Base-by-base conservation (phyloP, 1,140 invertebrate species). In the Drosophila micromelanica region DNA sequence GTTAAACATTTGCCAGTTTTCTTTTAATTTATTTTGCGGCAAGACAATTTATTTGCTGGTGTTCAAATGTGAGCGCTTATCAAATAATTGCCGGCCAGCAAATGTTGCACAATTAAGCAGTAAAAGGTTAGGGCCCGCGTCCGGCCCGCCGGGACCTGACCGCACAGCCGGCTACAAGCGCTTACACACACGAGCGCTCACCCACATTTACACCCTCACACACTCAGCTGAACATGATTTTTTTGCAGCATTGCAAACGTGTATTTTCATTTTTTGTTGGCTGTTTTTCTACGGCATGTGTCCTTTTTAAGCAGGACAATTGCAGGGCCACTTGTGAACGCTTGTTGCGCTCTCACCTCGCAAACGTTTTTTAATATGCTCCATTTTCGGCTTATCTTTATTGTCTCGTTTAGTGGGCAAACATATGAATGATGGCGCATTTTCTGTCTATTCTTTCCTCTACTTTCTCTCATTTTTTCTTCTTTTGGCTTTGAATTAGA, bases 31-130 rank as follows among this genome's bases (percentile, higher is more conserved):
- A 82, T 86, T 86, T 87, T 87, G 82, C 61, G 82, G 82, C 55
- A 63, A 54, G 68, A 64, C 45, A 87, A 86, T 86, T 86, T 86
- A 86, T 86, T 72, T 74, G 78, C 63, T 57, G 42, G 40, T 52
- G 68, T 71, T 73, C 71, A 67, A 86, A 76, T 82, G 82, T 78
- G 82, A 86, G 70, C 78, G 73, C 80, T 91, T 91, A 91, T 91
- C 90, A 91, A 91, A 91, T 91, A 91, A 91, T 91, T 91, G 86
- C 76, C 80, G 77, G 73, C 69, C 78, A 81, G 78, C 77, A 76
- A 90, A 91, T 73, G 80, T 74, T 79, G 69, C 76, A 89, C 90
- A 91, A 90, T 91, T 90, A 91, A 90, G 80, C 68, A 78, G 78
- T 71, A 73, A 80, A 78, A 74, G 69, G 75, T 72, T 72, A 76